Base-by-base conservation (phyloP, 2,797 vertebrate genomes). In the Strix occidentalis region DNA sequence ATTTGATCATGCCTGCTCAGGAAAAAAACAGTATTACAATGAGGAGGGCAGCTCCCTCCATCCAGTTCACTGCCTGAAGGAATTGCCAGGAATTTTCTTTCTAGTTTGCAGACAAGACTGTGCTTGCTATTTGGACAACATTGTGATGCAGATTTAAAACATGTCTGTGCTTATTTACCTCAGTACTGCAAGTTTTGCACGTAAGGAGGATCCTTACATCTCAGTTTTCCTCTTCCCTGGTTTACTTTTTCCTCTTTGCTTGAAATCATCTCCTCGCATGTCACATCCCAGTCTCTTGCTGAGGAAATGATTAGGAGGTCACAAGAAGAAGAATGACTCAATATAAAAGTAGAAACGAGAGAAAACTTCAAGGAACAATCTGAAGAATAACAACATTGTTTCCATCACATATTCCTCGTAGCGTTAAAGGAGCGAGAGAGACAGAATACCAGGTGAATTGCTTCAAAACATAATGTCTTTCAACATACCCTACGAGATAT, bases 401-500 rank as follows among this genome's bases (percentile, higher is more conserved):
- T 93, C 86, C 87, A 68, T 88, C 12, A 14, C 13, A 46, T 64
- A 74, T 43, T 81, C 66, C 41, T 61, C 66, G 31, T 28, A 80
- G 77, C 4, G 4, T 50, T 86, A 72, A 76, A 89, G 76, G 33
- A 82, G 75, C 0, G 4, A 61, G 60, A 53, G 39, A 26, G 50
- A 63, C 70, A 93, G 78, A 87, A 57, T 51, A 68, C 11, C 86
- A 82, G 78, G 57, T 84, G 60, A 93, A 84, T 35, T 65, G 41
- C 83, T 95, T 80, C 88, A 89, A 87, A 94, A 81, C 26, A 7
- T 18, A 66, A 70, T 26, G 63, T 28, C 81, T 96, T 87, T 95
- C 92, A 90, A 96, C 69, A 58, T 53, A 64, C 43, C n/a, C 58
- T 84, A 60, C 66, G 80, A 95, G 91, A 48, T 72, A 90, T 63